A percentile compares a stretch with the other conserved stretches of the same genome.
Evolutionary conservation across 2,888 invertebrate genomes (phyloP).

Genomic region (Diplolepis rosae): DNA sequence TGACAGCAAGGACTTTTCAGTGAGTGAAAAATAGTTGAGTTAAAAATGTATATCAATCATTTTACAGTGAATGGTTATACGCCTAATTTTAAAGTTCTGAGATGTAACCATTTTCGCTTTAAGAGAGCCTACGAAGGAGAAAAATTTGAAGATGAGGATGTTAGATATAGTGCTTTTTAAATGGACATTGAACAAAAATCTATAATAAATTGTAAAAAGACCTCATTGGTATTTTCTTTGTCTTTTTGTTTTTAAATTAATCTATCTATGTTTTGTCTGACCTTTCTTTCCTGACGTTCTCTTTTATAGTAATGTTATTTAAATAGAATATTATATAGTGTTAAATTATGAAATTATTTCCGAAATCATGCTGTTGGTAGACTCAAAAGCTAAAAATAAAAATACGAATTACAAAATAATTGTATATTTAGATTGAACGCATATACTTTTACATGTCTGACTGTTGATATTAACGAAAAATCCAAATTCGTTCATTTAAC

Average conservation of each 20-base stretch:
- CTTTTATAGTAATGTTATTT: no score
- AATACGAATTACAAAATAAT: no score
- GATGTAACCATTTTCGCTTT: background rate
- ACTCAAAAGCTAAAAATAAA: no score
- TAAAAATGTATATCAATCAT: background rate
- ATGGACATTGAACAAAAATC: background rate
- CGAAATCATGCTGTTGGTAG: no score
- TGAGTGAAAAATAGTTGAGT: background rate
- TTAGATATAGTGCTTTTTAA: background rate
- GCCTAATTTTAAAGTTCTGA: background rate
- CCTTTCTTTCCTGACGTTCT: no score
- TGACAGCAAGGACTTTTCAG: background rate
- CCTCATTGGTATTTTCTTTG: background rate
- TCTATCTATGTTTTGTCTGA: no score
- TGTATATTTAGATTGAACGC: no score
- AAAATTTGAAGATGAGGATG: background rate
- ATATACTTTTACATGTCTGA: no score
- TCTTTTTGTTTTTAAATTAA: background rate
- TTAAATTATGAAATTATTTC: no score
- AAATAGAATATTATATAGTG: no score
- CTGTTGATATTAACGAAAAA: no score
- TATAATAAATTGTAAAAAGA: background rate
- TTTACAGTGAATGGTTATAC: constrained; percentile 2
- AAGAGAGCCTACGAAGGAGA: background rate
- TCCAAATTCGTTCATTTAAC: no score